Evolutionary conservation across 2,888 invertebrate genomes (phyloP).

Genomic region (Limnephilus rhombicus): DNA sequence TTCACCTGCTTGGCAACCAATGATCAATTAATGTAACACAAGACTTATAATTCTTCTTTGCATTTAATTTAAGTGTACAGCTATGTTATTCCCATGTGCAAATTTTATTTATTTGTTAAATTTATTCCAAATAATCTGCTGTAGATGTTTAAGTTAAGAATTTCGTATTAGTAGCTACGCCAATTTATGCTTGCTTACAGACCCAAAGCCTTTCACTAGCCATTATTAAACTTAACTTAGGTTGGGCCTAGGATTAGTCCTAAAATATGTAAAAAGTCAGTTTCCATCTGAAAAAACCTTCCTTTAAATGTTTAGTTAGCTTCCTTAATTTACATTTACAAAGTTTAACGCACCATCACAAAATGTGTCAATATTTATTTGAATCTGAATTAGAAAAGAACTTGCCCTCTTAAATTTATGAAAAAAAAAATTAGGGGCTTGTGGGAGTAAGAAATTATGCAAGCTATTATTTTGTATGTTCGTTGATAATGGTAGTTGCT

Average conservation of each 20-base stretch:
- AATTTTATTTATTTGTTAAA: neutral
- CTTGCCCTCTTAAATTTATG: no score
- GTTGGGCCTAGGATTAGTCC: neutral
- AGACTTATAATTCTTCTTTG: neutral
- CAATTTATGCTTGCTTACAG: neutral
- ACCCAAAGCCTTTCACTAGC: neutral
- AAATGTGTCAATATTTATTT: neutral
- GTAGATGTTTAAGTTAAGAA: neutral
- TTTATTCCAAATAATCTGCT: neutral
- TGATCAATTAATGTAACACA: constrained; percentile 1
- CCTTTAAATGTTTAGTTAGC: neutral
- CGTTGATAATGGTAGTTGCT: no score
- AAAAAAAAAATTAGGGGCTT: no score
- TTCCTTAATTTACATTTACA: neutral
- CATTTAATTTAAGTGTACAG: neutral
- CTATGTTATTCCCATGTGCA: neutral
- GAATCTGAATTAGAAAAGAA: no score
- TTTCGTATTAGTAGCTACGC: neutral
- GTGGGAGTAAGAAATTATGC: no score
- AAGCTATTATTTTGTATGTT: no score
- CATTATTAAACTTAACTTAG: neutral
- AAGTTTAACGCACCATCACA: neutral
- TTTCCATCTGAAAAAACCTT: neutral
- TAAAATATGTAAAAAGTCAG: neutral
- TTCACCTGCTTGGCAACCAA: neutral